These are phyloP conservation scores for Prunella strophiata DNA, from an alignment of 2,797 vertebrate genomes.

Conservation along the genomic window DNA sequence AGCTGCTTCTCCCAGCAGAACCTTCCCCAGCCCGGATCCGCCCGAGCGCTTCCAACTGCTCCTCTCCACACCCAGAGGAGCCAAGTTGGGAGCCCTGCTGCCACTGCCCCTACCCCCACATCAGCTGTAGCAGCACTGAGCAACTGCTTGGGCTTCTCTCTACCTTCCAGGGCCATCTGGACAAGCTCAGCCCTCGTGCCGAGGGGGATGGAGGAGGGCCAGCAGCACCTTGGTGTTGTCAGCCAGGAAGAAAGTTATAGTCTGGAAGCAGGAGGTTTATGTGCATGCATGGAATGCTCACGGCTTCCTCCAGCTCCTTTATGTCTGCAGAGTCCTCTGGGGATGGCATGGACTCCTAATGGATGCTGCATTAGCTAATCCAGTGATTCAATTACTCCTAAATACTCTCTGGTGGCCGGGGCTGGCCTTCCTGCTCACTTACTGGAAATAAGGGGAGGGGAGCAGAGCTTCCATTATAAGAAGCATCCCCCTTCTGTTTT, in stretches of 20 bases:
- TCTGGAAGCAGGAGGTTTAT: conserved; percentile 32
- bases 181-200: conserved; percentile 15
- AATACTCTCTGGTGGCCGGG: conserved; percentile 66
- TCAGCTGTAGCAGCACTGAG: conserved; percentile 30
- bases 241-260: conserved; percentile 8
- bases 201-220: conserved; percentile 12
- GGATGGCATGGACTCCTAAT: conserved; percentile 75
- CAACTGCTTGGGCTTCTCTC: conserved; percentile 34
- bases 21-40: conserved; percentile 4
- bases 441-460: conserved; percentile 57
- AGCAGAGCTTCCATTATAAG: neutral
- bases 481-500: neutral
- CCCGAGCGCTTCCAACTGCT: conserved; percentile 47
- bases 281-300: conserved; percentile 7
- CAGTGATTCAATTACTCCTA: conserved; percentile 81
- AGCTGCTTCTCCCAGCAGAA: conserved; percentile 35
- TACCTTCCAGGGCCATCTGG: conserved; percentile 56
- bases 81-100: conserved; percentile 44
- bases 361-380: conserved; percentile 84
- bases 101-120: conserved; percentile 34
- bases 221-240: conserved; percentile 16
- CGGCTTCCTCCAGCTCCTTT: conserved; percentile 51
- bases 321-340: conserved; percentile 62
- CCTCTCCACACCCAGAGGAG: neutral
- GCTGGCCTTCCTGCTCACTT: conserved; percentile 66